Evolutionary conservation across 2,797 vertebrate species (phyloP), one percentile per base, ranked within the genome.

Genomic region (Tokudaia muenninki): DNA sequence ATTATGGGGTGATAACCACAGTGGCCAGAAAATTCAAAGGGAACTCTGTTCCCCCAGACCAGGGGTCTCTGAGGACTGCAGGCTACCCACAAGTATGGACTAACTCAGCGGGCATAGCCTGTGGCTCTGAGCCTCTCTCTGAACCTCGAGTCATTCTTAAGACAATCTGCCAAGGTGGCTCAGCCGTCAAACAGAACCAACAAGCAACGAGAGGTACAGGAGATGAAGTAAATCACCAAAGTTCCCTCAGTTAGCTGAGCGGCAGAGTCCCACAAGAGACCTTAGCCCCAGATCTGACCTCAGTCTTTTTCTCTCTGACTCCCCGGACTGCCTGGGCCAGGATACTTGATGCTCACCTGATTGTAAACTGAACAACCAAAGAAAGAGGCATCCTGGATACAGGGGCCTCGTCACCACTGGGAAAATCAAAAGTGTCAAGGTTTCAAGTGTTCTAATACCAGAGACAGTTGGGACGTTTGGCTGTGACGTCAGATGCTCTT

Each of bases 11-110:
- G 97, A 98, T 98, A 98, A 96, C 98, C 96, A 63, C 97, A 59
- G 90, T 96, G 97, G 97, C 96, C 86, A n/a, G 2, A 74, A 86
- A 90, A 96, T 97, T 98, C 98, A 98, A 98, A 98, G 96, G 88
- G 90, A 93, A 98, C 98, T 97, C 97, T 98, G 98, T 98, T 98
- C 97, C 96, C 97, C 95, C 97, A 98, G 70, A 78, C 96, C 91
- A 95, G 91, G 84, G 52, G 29, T 72, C 84, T 55, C 93, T 26
- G 55, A 44, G 37, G 37, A 81, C 41, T 37, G 19, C 70, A 90
- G 44, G 89, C 77, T 94, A 34, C 22, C 83, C 77, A 80, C 37
- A 92, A 91, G 86, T 57, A 72, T 80, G 93, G 87, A 83, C 84
- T 94, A 87, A 83, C 84, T 94, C 88, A 55, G n/a, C 50, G 3